phyloP scores from a whole-genome alignment of 2,888 invertebrate genomes.

The Caenorhabditis sp. region DNA sequence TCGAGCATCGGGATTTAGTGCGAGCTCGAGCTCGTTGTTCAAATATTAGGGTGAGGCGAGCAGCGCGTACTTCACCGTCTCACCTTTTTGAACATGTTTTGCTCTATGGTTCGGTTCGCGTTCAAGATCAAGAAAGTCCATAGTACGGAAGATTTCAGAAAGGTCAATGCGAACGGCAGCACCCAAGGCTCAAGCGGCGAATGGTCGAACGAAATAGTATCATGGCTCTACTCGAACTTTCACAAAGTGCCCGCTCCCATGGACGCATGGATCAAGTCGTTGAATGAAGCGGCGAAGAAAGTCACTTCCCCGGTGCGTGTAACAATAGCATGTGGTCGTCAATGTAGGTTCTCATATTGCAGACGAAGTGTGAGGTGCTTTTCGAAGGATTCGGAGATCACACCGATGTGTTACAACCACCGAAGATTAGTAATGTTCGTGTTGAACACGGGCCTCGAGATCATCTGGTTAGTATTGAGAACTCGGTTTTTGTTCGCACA shows the following conservation, averaged over 20 bases:
- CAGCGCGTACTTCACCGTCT: slow-evolving; percentile 52
- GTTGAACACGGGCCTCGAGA: slow-evolving; percentile 72
- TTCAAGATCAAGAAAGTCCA: background rate
- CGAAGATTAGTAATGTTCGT: slow-evolving; percentile 71
- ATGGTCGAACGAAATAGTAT: slow-evolving; percentile 74
- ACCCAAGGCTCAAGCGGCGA: slow-evolving; percentile 59
- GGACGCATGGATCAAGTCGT: slow-evolving; percentile 80
- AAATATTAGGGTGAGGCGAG: slow-evolving; percentile 45
- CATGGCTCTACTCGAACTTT: slow-evolving; percentile 71
- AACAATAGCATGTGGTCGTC: background rate
- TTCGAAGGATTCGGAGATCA: slow-evolving; percentile 75
- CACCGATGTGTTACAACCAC: slow-evolving; percentile 63
- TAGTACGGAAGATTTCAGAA: slow-evolving; percentile 14
- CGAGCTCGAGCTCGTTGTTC: slow-evolving; percentile 42
- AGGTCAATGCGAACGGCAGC: slow-evolving; percentile 31
- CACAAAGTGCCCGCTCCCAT: slow-evolving; percentile 74
- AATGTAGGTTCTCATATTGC: slow-evolving; percentile 36
- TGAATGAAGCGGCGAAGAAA: slow-evolving; percentile 80
- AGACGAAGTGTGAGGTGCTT: slow-evolving; percentile 75
- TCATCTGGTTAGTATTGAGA: slow-evolving; percentile 64
- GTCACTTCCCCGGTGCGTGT: slow-evolving; percentile 76
- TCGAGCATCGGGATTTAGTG: slow-evolving; percentile 46
- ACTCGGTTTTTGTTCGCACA: background rate
- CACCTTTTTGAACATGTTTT: slow-evolving; percentile 55
- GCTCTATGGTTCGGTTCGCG: background rate